Base-by-base conservation (phyloP, 2,888 invertebrate genomes). In the Brachycybe producta region DNA sequence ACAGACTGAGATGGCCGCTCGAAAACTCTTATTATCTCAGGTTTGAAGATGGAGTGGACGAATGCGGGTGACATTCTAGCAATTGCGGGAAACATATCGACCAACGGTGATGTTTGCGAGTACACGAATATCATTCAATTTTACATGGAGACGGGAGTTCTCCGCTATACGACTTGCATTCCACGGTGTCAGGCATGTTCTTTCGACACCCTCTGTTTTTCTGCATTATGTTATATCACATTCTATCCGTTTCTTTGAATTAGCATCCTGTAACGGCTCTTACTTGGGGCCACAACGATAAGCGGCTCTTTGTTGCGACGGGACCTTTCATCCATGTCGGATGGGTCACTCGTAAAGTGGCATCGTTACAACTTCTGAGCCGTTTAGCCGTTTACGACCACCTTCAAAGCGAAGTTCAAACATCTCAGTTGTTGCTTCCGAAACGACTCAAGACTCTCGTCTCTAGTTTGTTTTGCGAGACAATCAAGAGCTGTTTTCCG, bases 201-300 rank as follows among this genome's bases (percentile, higher is more conserved):
- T 32, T 48, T 15, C 13, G 8, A n/a, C 13, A 17, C 24, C 49
- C n/a, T n/a, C n/a, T n/a, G n/a, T n/a, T n/a, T n/a, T n/a, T n/a
- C n/a, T n/a, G n/a, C n/a, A n/a, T 21, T 48, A 15, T n/a, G 21
- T n/a, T 42, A 17, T 35, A 23, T 46, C 28, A 24, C 13, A 26
- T 13, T 15, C 1, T 26, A 26, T 49, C 13, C 17, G 15, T 13
- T 49, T 38, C 21, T 43, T 42, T 7, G 32, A 69, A 66, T 49
- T 63, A 84, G 84, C 77, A 82, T 57, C 80, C 82, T 4, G 85
- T 95, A 48, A 84, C 90, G 44, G 91, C 94, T 1, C 72, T 98
- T 62, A 95, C 95, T 7, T 98, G 97, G 97, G 97, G 94, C 26
- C 95, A 97, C 73, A 92, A 92, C 66, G 97, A 95, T 65, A 84